These are phyloP conservation scores for Apodemus speciosus DNA, from an alignment of 2,113 vertebrate species.

Conservation along the genomic window DNA sequence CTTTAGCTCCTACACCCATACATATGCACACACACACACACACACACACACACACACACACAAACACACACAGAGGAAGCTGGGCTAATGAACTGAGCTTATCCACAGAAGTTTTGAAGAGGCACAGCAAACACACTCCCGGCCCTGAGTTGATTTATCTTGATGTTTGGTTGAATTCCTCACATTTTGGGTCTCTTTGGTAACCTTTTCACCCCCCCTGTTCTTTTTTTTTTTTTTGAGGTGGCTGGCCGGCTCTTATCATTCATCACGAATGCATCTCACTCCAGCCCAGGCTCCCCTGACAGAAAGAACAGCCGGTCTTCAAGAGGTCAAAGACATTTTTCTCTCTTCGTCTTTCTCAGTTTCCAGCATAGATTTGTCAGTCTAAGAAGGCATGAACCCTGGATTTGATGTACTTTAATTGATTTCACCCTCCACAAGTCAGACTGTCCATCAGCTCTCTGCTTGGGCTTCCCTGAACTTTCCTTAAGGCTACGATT, in stretches of 20 bases:
- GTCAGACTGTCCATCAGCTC: constrained; percentile 88
- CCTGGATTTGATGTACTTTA: constrained; percentile 96
- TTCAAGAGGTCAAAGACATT: constrained; percentile 87
- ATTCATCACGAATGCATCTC: constrained; percentile 88
- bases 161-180: constrained; percentile 88
- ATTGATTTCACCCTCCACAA: constrained; percentile 94
- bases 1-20: background rate
- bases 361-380: constrained; percentile 92
- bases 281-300: constrained; percentile 83
- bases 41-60: background rate
- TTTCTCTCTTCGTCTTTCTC: constrained; percentile 87
- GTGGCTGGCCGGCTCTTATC: constrained; percentile 87
- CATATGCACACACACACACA: background rate
- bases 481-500: constrained; percentile 76
- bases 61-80: background rate
- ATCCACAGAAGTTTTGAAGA: constrained; percentile 59
- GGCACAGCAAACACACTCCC: constrained; percentile 64
- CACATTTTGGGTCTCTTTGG: constrained; percentile 85
- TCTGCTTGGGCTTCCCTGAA: constrained; percentile 78
- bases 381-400: constrained; percentile 94
- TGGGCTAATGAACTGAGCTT: constrained; percentile 75
- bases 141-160: constrained; percentile 86
- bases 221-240: constrained; percentile 85
- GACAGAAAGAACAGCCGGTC: constrained; percentile 88
- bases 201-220: constrained; percentile 88